phyloP scores from a whole-genome alignment of 2,888 invertebrate species.

The Anarsia innoxiella region DNA sequence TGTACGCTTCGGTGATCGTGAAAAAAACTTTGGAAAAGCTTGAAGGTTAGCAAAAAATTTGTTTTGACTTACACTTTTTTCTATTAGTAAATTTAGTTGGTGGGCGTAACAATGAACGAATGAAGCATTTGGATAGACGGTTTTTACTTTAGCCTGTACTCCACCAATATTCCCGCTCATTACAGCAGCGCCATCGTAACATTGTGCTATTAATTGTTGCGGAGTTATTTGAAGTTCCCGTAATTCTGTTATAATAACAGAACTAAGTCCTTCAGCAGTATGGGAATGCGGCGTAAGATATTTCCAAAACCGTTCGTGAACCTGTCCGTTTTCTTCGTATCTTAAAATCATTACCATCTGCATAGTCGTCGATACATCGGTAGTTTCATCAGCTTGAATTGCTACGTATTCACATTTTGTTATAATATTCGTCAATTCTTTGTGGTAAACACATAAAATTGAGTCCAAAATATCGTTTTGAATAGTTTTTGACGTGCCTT shows the following conservation, averaged over 20 bases:
- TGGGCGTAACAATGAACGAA: slow-evolving; percentile 6
- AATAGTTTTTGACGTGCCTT: no score
- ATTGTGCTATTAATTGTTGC: slow-evolving; percentile 10
- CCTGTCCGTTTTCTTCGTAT: slow-evolving; percentile 12
- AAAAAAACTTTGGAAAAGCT: slow-evolving; percentile 10
- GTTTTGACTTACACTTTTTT: slow-evolving; percentile 6
- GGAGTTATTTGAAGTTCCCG: slow-evolving; percentile 12
- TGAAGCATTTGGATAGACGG: neutral
- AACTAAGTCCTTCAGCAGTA: slow-evolving; percentile 12
- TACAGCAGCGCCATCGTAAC: slow-evolving; percentile 11
- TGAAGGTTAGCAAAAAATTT: slow-evolving; percentile 9
- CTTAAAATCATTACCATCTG: slow-evolving; percentile 12
- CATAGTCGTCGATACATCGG: no score
- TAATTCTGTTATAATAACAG: slow-evolving; percentile 14
- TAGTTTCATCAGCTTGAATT: no score
- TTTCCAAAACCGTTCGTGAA: slow-evolving; percentile 11
- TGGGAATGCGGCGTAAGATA: slow-evolving; percentile 12
- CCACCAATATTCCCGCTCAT: no score
- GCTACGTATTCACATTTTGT: no score
- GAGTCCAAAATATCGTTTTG: no score
- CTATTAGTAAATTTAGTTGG: slow-evolving; percentile 7
- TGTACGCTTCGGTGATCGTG: slow-evolving; percentile 9
- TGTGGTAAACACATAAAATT: no score
- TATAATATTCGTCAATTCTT: no score
- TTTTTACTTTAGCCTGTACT: no score